A percentile compares a stretch with the other conserved stretches of the same genome.
Conservation (phyloP, 1,140 invertebrate genomes). For the Sycophaga agraensis region DNA sequence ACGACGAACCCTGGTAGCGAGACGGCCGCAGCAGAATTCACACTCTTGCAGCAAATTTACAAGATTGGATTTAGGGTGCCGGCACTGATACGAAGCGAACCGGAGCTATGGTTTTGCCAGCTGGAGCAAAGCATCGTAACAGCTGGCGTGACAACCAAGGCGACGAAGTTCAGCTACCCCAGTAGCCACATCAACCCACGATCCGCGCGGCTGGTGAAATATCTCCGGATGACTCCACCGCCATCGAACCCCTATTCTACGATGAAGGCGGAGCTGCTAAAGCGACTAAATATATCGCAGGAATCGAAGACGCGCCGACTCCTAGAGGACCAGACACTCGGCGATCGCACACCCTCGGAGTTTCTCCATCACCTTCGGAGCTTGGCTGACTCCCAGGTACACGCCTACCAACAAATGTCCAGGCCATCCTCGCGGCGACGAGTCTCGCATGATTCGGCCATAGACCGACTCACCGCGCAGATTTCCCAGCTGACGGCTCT, state of each 20-base stretch:
- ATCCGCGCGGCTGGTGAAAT: slow-evolving; percentile 3
- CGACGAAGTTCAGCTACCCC: too few species aligned
- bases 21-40: too few species aligned
- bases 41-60: neutral
- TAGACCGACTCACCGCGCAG: neutral
- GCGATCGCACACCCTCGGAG: neutral
- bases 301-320: neutral
- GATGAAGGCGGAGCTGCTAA: neutral
- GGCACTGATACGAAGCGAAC: too few species aligned
- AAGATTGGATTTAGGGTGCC: slow-evolving; percentile 1
- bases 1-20: too few species aligned
- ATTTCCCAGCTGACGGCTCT: neutral
- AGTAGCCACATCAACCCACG: too few species aligned
- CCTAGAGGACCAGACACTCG: neutral
- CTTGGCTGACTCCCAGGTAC: neutral
- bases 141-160: too few species aligned
- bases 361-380: neutral
- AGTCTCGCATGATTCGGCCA: neutral
- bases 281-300: neutral
- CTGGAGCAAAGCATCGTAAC: too few species aligned
- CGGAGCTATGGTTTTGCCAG: too few species aligned
- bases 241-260: too few species aligned
- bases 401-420: slow-evolving; percentile 14
- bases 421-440: slow-evolving; percentile 9
- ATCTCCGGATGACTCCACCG: too few species aligned